Evolutionary conservation across 2,797 vertebrate genomes (phyloP).

Genomic region (Oryzias dopingdopingensis): DNA sequence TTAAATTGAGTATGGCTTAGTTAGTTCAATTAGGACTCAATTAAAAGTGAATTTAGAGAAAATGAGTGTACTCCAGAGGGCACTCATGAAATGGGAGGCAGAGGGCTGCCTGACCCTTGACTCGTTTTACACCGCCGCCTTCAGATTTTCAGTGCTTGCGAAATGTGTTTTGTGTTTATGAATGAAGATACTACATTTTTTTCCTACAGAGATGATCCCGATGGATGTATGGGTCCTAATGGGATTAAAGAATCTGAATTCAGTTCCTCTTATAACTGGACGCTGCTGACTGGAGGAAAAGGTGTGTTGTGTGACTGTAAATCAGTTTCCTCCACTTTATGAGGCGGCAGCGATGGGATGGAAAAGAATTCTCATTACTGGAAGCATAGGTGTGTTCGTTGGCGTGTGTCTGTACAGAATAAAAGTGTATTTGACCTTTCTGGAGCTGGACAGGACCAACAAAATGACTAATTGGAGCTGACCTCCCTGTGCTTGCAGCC

Average conservation of each 20-base stretch:
- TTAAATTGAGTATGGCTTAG: slow-evolving; percentile 42
- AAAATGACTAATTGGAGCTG: slow-evolving; percentile 50
- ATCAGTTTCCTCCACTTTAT: slow-evolving; percentile 62
- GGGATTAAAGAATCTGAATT: slow-evolving; percentile 63
- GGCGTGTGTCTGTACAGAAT: slow-evolving; percentile 32
- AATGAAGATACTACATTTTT: slow-evolving; percentile 71
- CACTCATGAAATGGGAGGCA: slow-evolving; percentile 51
- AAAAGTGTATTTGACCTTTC: slow-evolving; percentile 43
- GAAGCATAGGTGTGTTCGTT: slow-evolving; percentile 30
- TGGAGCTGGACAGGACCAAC: slow-evolving; percentile 22
- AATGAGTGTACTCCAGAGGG: slow-evolving; percentile 54
- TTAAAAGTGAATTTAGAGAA: slow-evolving; percentile 68
- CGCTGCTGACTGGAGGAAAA: slow-evolving; percentile 37
- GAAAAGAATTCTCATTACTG: slow-evolving; percentile 47
- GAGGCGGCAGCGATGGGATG: slow-evolving; percentile 22
- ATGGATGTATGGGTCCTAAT: slow-evolving; percentile 67
- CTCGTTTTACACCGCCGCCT: slow-evolving; percentile 25
- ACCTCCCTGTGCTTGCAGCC: slow-evolving; percentile 24
- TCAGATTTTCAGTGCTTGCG: slow-evolving; percentile 45
- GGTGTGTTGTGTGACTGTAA: slow-evolving; percentile 22
- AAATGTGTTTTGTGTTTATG: slow-evolving; percentile 61
- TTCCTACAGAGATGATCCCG: slow-evolving; percentile 70
- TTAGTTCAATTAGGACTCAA: slow-evolving; percentile 63
- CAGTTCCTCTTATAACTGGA: slow-evolving; percentile 39
- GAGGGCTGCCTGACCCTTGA: slow-evolving; percentile 29